Evolutionary conservation across 2,797 vertebrate genomes (phyloP).

Genomic region (Mormyrops boulengeri): DNA sequence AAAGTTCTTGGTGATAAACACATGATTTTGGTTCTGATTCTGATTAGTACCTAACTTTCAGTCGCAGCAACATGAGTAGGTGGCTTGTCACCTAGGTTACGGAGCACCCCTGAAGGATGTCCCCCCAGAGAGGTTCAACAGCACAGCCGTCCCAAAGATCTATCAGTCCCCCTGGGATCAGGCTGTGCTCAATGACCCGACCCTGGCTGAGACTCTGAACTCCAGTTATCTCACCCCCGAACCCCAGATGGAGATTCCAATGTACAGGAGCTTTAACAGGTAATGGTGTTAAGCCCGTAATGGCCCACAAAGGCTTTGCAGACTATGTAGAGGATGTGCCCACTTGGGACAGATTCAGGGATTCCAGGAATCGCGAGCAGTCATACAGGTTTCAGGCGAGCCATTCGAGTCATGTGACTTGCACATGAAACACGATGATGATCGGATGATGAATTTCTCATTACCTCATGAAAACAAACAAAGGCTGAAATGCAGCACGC

Average conservation of each 20-base stretch:
- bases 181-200: constrained; percentile 74
- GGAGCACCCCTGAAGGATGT: constrained; percentile 84
- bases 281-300: constrained; percentile 47
- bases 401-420: background rate
- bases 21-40: background rate
- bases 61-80: background rate
- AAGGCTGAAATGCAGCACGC: background rate
- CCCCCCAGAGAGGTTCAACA: constrained; percentile 88
- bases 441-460: background rate
- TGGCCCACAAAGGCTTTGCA: background rate
- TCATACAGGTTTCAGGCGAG: background rate
- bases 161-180: constrained; percentile 94
- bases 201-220: constrained; percentile 67
- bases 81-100: constrained; percentile 63
- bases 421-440: background rate
- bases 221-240: constrained; percentile 66
- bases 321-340: background rate
- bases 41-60: background rate
- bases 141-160: constrained; percentile 81
- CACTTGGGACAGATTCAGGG: background rate
- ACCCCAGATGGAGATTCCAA: constrained; percentile 64
- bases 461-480: background rate
- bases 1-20: background rate
- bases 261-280: constrained; percentile 96
- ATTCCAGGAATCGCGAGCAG: background rate